These are phyloP conservation scores for Scolopax mira DNA, from an alignment of 2,113 vertebrate genomes.

Conservation along the genomic window DNA sequence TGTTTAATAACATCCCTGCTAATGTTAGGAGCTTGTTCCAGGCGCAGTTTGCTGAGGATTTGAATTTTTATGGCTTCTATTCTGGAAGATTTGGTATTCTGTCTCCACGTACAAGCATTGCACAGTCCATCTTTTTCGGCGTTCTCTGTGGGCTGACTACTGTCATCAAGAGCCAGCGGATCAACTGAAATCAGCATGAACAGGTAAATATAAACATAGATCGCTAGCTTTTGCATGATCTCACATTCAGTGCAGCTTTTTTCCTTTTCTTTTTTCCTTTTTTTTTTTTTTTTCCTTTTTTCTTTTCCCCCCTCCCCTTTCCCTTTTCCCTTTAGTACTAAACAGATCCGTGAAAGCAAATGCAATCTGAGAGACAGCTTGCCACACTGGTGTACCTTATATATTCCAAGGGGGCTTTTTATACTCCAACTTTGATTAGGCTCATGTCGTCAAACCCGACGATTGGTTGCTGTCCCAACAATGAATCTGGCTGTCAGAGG, in stretches of 20 bases:
- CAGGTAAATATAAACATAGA: constrained; percentile 80
- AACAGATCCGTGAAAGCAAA: constrained; percentile 68
- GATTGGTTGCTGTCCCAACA: constrained; percentile 96
- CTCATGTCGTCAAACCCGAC: constrained; percentile 89
- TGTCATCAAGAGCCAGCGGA: constrained; percentile 82
- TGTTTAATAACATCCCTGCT: constrained; percentile 93
- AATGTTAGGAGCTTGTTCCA: constrained; percentile 96
- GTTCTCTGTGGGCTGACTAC: constrained; percentile 77
- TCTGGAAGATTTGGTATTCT: constrained; percentile 92
- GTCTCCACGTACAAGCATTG: constrained; percentile 90
- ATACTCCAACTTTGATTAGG: constrained; percentile 92
- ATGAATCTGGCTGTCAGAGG: constrained; percentile 92
- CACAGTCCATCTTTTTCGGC: constrained; percentile 87
- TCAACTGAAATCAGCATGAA: constrained; percentile 83
- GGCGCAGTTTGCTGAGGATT: constrained; percentile 96
- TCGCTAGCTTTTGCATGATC: constrained; percentile 83
- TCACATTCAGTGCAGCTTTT: constrained; percentile 66
- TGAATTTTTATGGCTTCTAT: constrained; percentile 98
- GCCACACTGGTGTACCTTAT: constrained; percentile 87
- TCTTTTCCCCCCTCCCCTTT: constrained; percentile 41
- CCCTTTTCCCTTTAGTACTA: constrained; percentile 51
- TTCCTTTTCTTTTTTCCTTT: neutral
- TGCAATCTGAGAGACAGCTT: constrained; percentile 78
- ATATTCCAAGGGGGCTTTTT: constrained; percentile 92
- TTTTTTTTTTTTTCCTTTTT: neutral